phyloP scores from a whole-genome alignment of 35 echinoderm and acorn worm species.

The Ophiothrix spiculata region DNA sequence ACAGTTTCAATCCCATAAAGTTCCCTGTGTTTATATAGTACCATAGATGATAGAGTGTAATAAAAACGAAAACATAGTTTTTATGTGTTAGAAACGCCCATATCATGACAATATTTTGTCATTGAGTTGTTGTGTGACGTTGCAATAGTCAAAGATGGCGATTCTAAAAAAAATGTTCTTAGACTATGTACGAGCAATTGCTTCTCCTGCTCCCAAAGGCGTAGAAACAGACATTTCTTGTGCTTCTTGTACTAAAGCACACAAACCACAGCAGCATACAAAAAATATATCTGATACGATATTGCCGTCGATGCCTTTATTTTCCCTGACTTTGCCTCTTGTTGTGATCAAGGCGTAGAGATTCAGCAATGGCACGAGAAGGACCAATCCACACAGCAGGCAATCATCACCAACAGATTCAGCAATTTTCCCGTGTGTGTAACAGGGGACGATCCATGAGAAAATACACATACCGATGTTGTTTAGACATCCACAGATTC shows the following conservation, averaged over 20 bases:
- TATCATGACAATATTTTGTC: too few species aligned
- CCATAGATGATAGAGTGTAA: too few species aligned
- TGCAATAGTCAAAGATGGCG: slow-evolving; percentile 2
- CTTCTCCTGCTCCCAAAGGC: slow-evolving; percentile 86
- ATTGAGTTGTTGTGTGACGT: neutral
- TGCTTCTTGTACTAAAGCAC: slow-evolving; percentile 76
- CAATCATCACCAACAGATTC: slow-evolving; percentile 91
- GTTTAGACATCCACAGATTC: slow-evolving; percentile 79
- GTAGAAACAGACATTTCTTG: slow-evolving; percentile 81
- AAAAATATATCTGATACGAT: slow-evolving; percentile 73
- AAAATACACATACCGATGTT: slow-evolving; percentile 94
- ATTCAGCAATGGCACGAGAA: slow-evolving; percentile 79
- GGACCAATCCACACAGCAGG: slow-evolving; percentile 72
- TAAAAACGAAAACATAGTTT: too few species aligned
- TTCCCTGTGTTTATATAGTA: too few species aligned
- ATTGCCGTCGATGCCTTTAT: slow-evolving; percentile 91
- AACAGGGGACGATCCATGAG: slow-evolving; percentile 77
- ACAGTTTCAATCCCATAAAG: too few species aligned
- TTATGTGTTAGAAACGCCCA: too few species aligned
- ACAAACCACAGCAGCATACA: slow-evolving; percentile 85
- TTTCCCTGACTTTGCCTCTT: slow-evolving; percentile 86
- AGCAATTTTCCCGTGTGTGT: slow-evolving; percentile 76
- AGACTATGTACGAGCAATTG: slow-evolving; percentile 82
- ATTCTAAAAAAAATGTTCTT: neutral
- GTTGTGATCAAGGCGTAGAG: slow-evolving; percentile 77